Conservation (phyloP, 1,140 invertebrate genomes). For the Scaptomyza graminum region DNA sequence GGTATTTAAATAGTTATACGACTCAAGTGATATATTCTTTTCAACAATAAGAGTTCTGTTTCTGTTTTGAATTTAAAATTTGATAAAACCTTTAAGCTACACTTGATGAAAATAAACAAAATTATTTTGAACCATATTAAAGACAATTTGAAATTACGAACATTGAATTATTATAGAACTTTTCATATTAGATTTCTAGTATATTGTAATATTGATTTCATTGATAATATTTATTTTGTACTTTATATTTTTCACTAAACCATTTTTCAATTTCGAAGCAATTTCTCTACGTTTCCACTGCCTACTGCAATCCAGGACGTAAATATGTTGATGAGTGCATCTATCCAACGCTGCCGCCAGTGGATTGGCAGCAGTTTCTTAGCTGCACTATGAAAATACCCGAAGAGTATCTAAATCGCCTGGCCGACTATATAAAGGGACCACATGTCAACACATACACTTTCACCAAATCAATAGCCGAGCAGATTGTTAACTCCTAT, state of each 20-base stretch:
- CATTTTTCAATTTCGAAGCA: slow-evolving; percentile 84
- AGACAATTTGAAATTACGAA: no score
- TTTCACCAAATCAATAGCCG: slow-evolving; percentile 93
- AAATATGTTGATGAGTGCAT: slow-evolving; percentile 89
- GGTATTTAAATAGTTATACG: slow-evolving; percentile 76
- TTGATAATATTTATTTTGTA: no score
- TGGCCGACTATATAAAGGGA: slow-evolving; percentile 86
- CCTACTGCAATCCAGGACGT: slow-evolving; percentile 92
- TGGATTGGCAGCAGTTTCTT: slow-evolving; percentile 87
- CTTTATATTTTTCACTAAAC: neutral
- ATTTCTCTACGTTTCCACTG: slow-evolving; percentile 94
- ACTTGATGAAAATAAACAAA: no score
- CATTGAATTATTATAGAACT: no score
- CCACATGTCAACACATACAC: slow-evolving; percentile 95
- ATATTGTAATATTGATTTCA: no score
- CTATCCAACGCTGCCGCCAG: slow-evolving; percentile 86
- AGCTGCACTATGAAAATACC: slow-evolving; percentile 86
- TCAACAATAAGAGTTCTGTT: no score
- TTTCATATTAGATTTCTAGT: neutral
- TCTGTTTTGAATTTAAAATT: no score
- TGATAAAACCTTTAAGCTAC: no score
- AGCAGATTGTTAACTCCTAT: slow-evolving; percentile 88
- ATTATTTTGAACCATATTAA: no score
- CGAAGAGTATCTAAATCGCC: slow-evolving; percentile 85
- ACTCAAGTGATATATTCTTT: neutral